A percentile compares a stretch with the other conserved stretches of the same genome.
Conservation (phyloP, 2,113 vertebrate species). For the Mus musculus region DNA sequence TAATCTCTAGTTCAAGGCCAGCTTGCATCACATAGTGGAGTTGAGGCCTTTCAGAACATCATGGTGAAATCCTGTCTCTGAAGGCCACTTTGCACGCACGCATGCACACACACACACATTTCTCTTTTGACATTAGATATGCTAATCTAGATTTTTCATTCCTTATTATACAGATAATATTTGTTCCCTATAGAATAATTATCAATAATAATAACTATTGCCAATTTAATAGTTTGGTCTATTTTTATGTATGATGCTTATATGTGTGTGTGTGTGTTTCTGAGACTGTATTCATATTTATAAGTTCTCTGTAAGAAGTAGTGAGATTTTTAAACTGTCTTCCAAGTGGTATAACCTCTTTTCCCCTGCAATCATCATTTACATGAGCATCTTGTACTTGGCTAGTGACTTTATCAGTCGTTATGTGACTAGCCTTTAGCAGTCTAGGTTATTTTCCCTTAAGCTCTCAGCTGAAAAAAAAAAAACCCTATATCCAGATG, state of each 20-base stretch:
- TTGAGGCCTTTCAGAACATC: neutral
- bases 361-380: neutral
- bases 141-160: neutral
- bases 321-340: neutral
- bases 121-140: neutral
- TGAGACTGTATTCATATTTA: neutral
- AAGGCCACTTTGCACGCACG: neutral
- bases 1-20: neutral
- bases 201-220: neutral
- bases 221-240: neutral
- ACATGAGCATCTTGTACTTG: constrained; percentile 23
- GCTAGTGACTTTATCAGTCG: neutral
- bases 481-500: neutral
- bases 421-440: neutral
- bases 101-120: no score
- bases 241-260: neutral
- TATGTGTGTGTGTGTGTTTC: neutral
- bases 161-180: neutral
- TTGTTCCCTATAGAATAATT: neutral
- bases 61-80: neutral
- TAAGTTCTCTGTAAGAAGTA: neutral
- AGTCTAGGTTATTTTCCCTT: neutral
- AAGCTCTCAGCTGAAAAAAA: constrained; percentile 22
- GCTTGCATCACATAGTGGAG: neutral
- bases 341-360: constrained; percentile 6